Percentiles rank a stretch among this genome's conserved stretches.
Conservation (phyloP, 2,113 vertebrate species). For the Romanogobio albipinnatus region DNA sequence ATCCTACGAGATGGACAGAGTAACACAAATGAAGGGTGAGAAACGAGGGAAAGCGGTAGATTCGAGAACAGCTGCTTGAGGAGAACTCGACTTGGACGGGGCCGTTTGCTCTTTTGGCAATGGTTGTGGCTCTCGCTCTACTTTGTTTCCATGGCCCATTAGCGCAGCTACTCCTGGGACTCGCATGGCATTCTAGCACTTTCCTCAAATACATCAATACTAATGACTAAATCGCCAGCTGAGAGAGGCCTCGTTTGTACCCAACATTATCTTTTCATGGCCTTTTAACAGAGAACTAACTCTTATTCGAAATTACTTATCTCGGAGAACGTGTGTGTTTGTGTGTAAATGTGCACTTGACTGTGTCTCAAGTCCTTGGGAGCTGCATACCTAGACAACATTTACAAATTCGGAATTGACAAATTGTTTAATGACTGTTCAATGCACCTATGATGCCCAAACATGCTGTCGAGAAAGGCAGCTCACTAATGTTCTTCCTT, state of each 20-base stretch:
- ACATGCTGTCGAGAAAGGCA: not conserved
- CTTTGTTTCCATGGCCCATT: constrained; percentile 71
- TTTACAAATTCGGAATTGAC: not conserved
- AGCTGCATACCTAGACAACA: not conserved
- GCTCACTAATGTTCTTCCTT: not conserved
- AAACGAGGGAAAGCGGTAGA: constrained; percentile 4
- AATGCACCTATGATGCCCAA: not conserved
- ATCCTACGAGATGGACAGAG: not conserved
- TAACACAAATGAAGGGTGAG: not conserved
- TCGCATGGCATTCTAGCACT: constrained; percentile 61
- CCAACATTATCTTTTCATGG: constrained; percentile 56
- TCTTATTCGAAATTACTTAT: constrained; percentile 36
- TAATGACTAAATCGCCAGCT: constrained; percentile 62
- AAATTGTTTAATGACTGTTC: not conserved
- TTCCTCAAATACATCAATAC: constrained; percentile 69
- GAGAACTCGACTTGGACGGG: not conserved
- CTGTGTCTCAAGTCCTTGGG: not conserved
- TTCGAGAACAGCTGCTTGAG: constrained; percentile 22
- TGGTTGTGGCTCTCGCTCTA: constrained; percentile 60
- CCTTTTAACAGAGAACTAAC: constrained; percentile 41
- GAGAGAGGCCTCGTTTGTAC: constrained; percentile 51
- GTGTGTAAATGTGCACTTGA: not conserved
- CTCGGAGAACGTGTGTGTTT: not conserved
- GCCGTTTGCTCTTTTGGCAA: constrained; percentile 58
- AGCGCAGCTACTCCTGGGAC: constrained; percentile 66